phyloP scores from a whole-genome alignment of 2,888 invertebrate species.

The Caenorhabditis sp. region DNA sequence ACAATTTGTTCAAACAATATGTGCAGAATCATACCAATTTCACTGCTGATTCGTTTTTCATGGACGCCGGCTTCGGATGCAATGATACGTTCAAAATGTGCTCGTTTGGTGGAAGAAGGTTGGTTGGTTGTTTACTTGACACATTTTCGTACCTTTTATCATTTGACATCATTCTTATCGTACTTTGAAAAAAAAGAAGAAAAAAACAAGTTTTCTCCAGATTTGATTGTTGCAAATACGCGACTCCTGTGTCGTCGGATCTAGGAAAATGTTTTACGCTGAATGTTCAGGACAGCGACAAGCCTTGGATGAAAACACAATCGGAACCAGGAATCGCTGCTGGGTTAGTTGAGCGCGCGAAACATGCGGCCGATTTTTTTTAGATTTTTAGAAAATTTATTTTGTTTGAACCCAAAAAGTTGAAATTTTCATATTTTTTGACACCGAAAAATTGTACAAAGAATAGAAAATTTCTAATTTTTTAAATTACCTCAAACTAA shows the following conservation, averaged over 20 bases:
- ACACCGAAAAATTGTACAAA: too few relatives aligned
- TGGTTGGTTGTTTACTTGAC: slow-evolving; percentile 8
- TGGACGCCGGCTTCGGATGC: slow-evolving; percentile 57
- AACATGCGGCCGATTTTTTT: too few relatives aligned
- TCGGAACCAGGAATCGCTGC: slow-evolving; percentile 60
- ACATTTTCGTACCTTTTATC: not conserved
- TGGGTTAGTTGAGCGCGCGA: too few relatives aligned
- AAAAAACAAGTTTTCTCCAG: slow-evolving; percentile 7
- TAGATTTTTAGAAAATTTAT: too few relatives aligned
- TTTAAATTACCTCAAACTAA: too few relatives aligned
- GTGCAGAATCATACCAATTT: slow-evolving; percentile 43
- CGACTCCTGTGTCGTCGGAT: slow-evolving; percentile 62
- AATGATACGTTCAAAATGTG: slow-evolving; percentile 60
- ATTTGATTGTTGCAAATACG: slow-evolving; percentile 62
- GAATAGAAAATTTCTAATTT: too few relatives aligned
- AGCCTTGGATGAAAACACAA: slow-evolving; percentile 60
- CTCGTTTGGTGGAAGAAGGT: slow-evolving; percentile 57
- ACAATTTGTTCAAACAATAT: slow-evolving; percentile 34
- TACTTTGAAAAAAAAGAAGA: slow-evolving; percentile 2
- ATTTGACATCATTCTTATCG: not conserved
- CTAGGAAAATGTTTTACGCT: slow-evolving; percentile 65
- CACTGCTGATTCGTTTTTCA: slow-evolving; percentile 56
- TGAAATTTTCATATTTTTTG: too few relatives aligned
- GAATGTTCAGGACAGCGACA: slow-evolving; percentile 47
- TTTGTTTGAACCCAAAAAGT: too few relatives aligned